Evolutionary conservation across 2,113 vertebrate genomes (phyloP).

Genomic region (Lagopus leucura): DNA sequence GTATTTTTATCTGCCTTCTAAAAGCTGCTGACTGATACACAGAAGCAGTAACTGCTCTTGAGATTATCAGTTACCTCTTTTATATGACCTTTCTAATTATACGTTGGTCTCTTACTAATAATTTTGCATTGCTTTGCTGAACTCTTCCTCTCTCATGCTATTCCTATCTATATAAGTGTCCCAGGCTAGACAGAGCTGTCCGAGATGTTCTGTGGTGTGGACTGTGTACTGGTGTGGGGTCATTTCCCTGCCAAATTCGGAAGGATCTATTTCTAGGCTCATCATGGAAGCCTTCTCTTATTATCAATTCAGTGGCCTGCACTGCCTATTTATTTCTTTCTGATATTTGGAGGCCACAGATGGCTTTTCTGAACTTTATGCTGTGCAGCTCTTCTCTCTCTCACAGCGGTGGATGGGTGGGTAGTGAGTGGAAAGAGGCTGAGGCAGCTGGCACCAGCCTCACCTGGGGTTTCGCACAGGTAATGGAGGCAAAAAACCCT

Average conservation of each 20-base stretch:
- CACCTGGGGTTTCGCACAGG: neutral
- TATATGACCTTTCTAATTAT: neutral
- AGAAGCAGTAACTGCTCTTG: neutral
- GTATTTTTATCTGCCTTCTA: neutral
- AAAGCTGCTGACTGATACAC: neutral
- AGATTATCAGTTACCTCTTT: neutral
- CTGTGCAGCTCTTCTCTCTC: neutral
- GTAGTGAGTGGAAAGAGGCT: neutral
- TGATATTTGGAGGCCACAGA: neutral
- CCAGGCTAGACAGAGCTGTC: neutral
- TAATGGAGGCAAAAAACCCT: neutral
- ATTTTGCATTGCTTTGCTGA: neutral
- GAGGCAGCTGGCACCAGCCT: rapidly evolving
- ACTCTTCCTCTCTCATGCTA: neutral
- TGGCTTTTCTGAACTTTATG: neutral
- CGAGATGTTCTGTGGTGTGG: neutral
- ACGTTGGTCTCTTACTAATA: neutral
- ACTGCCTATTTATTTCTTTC: neutral
- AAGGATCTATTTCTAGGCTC: neutral
- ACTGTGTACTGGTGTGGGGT: neutral
- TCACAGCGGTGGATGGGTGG: rapidly evolving
- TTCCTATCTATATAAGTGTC: neutral
- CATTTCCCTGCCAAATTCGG: neutral
- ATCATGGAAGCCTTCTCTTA: neutral
- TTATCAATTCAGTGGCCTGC: neutral